Percentiles rank a stretch among this genome's conserved stretches.
Conservation (phyloP, 1,140 invertebrate species). For the Reticulitermes speratus region DNA sequence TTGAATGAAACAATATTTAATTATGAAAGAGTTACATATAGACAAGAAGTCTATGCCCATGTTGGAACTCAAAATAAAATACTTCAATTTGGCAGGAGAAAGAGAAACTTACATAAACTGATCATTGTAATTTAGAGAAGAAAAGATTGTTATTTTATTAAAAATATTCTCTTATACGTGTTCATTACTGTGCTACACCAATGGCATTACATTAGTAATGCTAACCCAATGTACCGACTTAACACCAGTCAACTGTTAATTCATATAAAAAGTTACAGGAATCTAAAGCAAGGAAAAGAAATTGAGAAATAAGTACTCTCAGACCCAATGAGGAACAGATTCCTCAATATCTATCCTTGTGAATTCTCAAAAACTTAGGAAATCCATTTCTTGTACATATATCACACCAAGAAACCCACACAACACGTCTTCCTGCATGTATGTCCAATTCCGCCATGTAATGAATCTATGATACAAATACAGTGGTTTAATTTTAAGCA, state of each 20-base stretch:
- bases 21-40: background rate
- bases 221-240: background rate
- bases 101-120: background rate
- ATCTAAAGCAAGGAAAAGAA: background rate
- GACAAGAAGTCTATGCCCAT: background rate
- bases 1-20: background rate
- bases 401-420: conserved; percentile 1
- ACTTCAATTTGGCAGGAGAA: background rate
- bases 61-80: background rate
- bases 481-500: conserved; percentile 19
- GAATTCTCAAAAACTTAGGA: too few relatives aligned
- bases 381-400: background rate
- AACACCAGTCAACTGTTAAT: background rate
- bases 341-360: background rate
- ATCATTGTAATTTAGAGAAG: background rate
- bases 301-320: conserved; percentile 13
- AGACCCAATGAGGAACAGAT: background rate
- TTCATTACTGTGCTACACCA: background rate
- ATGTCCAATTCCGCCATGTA: background rate
- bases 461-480: background rate
- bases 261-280: conserved; percentile 17
- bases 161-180: background rate
- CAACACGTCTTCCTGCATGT: background rate
- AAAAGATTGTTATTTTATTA: conserved; percentile 8
- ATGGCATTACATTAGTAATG: background rate